A percentile compares a stretch with the other conserved stretches of the same genome.
These are phyloP conservation scores for Trochalopteron elliotii DNA, from an alignment of 2,113 vertebrate species.

Conservation along the genomic window DNA sequence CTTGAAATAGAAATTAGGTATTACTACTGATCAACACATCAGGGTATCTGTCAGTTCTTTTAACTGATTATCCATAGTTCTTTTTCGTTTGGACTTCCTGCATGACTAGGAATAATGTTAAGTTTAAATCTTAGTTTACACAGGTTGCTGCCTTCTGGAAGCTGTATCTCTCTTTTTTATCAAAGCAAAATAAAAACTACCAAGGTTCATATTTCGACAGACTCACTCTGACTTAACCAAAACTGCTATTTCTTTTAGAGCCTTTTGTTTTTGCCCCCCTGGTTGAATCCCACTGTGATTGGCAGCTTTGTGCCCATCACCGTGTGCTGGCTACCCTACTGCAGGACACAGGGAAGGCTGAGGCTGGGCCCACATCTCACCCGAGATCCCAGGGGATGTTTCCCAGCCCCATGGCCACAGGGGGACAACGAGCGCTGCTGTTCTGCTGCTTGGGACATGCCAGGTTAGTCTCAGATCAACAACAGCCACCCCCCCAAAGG, in stretches of 20 bases:
- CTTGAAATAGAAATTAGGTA: slow-evolving; percentile 90
- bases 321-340: accelerated
- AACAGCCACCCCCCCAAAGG: not conserved
- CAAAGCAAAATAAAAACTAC: not conserved
- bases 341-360: not conserved
- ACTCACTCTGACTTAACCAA: not conserved
- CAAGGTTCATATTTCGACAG: not conserved
- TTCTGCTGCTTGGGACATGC: not conserved
- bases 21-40: slow-evolving; percentile 82
- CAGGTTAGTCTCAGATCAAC: not conserved
- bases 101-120: slow-evolving; percentile 87
- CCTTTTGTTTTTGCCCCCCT: not conserved
- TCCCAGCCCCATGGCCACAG: not conserved
- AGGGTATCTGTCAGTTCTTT: slow-evolving; percentile 74
- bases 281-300: accelerated
- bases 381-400: not conserved
- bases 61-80: slow-evolving; percentile 87
- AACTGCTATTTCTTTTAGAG: not conserved
- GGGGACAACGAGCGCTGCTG: accelerated
- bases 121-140: slow-evolving; percentile 67
- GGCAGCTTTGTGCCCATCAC: not conserved
- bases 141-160: slow-evolving; percentile 35
- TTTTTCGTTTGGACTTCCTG: slow-evolving; percentile 77
- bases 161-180: not conserved
- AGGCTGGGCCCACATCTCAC: not conserved